These are phyloP conservation scores for Gobio occitaniae DNA, from an alignment of 2,797 vertebrate species.

Conservation along the genomic window DNA sequence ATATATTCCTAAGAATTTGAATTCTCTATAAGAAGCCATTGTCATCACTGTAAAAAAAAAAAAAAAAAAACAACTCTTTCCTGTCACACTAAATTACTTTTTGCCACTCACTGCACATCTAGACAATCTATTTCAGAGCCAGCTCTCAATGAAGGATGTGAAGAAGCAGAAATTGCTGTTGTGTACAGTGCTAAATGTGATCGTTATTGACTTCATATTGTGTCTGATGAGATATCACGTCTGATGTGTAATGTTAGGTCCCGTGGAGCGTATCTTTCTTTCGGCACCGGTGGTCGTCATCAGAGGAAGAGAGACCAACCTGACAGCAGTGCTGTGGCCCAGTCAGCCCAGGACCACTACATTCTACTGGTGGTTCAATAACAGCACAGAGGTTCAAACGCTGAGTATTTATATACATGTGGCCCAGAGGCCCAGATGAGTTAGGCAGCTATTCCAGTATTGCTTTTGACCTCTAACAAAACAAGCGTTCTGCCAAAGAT, in stretches of 20 bases:
- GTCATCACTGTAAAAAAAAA: not conserved
- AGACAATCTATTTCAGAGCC: conserved; percentile 15
- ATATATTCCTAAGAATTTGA: not conserved
- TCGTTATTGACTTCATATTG: conserved; percentile 48
- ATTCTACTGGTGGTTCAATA: conserved; percentile 98
- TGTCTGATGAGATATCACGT: conserved; percentile 51
- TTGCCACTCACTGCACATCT: conserved; percentile 31
- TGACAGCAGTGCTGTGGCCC: conserved; percentile 93
- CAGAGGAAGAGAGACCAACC: conserved; percentile 89
- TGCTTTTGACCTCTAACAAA: conserved; percentile 44
- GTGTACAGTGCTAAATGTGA: conserved; percentile 29
- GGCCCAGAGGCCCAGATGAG: conserved; percentile 28
- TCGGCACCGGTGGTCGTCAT: conserved; percentile 88
- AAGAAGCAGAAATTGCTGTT: conserved; percentile 20
- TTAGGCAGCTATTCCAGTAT: conserved; percentile 33
- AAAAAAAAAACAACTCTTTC: not conserved
- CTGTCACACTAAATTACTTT: conserved; percentile 36
- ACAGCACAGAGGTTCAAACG: conserved; percentile 88
- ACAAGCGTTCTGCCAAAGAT: conserved; percentile 36
- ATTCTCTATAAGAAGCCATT: not conserved
- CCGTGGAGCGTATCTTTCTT: conserved; percentile 90
- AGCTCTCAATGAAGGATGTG: conserved; percentile 14
- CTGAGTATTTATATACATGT: conserved; percentile 26
- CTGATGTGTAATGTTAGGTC: conserved; percentile 78
- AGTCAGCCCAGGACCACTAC: conserved; percentile 89